Evolutionary conservation across 1,140 invertebrate genomes (phyloP), one percentile per base, ranked within the genome.

Genomic region (Piezodorus guildinii): DNA sequence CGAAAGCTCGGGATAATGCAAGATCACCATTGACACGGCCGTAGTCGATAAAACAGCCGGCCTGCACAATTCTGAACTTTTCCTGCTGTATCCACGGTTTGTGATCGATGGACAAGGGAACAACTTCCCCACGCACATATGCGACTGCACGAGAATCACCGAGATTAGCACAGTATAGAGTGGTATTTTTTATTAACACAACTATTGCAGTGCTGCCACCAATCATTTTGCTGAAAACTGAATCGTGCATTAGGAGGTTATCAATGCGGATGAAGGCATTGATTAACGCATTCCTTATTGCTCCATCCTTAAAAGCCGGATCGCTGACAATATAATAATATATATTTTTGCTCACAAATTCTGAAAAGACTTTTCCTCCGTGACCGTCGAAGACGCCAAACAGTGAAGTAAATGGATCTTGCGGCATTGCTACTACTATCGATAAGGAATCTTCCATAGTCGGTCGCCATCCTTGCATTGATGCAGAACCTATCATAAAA

Each of bases 361-460:
- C 87, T 0, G 94, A 95, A 23, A 96, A 94, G 69, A 83, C 81
- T 21, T 86, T 87, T 27, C 96, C 96, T 54, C 95, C 96, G 77
- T 99, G 96, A 0, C 96, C 96, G 79, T 99, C 96, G 76, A 98
- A 99, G 1, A 99, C 94, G 0, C 92, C 96, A 79, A 99, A 99
- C 75, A 97, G 98, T 52, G 93, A 94, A 93, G 94, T 97, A 56
- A 86, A 83, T 3, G 94, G 77, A n/a, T 83, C 83, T 61, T 83
- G 80, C 1, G 76, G 75, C 46, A 86, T 72, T 64, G 82, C 81
- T 27, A 80, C 78, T 69, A 84, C 83, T 43, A 92, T 94, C 76
- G 85, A 84, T 74, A 98, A 96, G 49, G 96, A 94, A 79, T 99
- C 96, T 76, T 99, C 96, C 94, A 96, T 96, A 74, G 98, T 94